Base-by-base conservation (phyloP, 2,113 vertebrate genomes). In the Ascaphus truei region DNA sequence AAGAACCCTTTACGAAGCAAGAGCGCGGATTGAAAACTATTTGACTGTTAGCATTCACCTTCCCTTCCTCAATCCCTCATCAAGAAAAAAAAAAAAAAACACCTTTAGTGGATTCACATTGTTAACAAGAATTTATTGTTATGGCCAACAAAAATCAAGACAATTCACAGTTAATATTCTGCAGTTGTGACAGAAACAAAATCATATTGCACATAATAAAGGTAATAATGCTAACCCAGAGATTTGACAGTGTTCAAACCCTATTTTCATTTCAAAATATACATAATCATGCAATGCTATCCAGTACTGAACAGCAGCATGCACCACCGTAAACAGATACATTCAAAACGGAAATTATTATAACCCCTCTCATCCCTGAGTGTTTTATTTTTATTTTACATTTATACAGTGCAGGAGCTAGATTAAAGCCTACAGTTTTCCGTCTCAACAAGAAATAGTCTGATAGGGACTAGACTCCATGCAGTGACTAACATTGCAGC, bases 171-270 rank as follows among this genome's bases (percentile, higher is more conserved):
- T 92, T 89, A 87, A 82, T 85, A 72, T 71, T 74, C 79, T 87
- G 85, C 79, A 87, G 81, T 80, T 84, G 81, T 79, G 83, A 88
- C 87, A 84, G 81, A 88, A 88, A 88, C 88, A 91, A 81, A 88
- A 78, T 83, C 78, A 87, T 93, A 94, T 89, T 94, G 91, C 90
- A 94, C 92, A 83, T 89, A 73, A 85, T 85, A 88, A 81, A 88
- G 73, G 77, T 71, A 79, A 68, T 81, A 84, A 81, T 22, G 58
- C 80, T 79, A 87, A 80, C 45, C 79, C 79, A 82, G 75, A 65
- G 79, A 75, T 84, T 80, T 77, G 79, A 77, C 79, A 88, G 74
- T 77, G 82, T 80, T 81, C 67, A 81, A 84, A 25, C 55, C 75
- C 80, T 86, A 79, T 79, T 79, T 86, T 73, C 64, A 84, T 84